Conservation (phyloP, 2,113 vertebrate species). For the Pangasianodon hypophthalmus region DNA sequence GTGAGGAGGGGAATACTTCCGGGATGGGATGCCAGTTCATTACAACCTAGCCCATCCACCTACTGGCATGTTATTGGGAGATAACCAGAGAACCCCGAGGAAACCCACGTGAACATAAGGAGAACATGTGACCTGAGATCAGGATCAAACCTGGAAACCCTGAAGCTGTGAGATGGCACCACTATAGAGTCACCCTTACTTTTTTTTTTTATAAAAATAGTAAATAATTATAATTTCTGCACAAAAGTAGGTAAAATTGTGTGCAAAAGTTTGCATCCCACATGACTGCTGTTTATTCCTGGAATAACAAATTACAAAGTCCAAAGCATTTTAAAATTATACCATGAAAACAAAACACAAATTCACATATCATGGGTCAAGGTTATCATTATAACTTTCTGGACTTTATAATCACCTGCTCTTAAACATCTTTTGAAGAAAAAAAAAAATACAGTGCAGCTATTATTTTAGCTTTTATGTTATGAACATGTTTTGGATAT, state of each 20-base stretch:
- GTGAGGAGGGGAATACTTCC: neutral
- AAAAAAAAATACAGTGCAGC: neutral
- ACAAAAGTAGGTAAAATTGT: neutral
- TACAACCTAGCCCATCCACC: neutral
- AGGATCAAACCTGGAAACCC: neutral
- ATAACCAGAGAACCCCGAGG: neutral
- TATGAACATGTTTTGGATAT: neutral
- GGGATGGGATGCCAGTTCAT: neutral
- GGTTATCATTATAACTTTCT: neutral
- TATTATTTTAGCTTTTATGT: neutral
- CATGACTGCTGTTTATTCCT: neutral
- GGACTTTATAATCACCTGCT: neutral
- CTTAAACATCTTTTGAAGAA: neutral
- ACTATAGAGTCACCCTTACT: neutral
- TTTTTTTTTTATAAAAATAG: neutral
- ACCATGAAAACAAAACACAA: constrained; percentile 25
- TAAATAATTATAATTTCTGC: neutral
- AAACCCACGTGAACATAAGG: neutral
- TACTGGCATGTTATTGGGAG: neutral
- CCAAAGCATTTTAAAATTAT: neutral
- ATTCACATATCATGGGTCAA: neutral
- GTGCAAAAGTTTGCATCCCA: neutral
- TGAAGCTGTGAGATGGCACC: neutral
- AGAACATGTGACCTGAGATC: neutral
- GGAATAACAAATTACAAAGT: neutral